These are phyloP conservation scores for Cerceris ruficornis DNA, from an alignment of 2,888 invertebrate genomes.

Conservation along the genomic window DNA sequence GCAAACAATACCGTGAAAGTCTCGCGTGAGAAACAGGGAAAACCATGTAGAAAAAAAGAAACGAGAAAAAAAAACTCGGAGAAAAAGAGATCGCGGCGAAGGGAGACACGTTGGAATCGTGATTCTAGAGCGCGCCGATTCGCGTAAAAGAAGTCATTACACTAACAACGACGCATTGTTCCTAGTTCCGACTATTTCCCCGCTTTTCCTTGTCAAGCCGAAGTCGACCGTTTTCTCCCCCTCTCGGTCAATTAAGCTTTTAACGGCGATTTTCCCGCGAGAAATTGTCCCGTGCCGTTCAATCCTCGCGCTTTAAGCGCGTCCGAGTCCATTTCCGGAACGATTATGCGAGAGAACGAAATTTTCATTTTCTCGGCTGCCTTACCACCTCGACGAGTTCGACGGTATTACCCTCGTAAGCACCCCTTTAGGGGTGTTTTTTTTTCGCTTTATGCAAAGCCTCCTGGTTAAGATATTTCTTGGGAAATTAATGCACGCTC, in stretches of 20 bases:
- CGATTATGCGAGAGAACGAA: slow-evolving; percentile 41
- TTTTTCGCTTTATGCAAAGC: no score
- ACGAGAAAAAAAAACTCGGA: not conserved
- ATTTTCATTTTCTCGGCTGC: slow-evolving; percentile 1
- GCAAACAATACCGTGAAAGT: no score
- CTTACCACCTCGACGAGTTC: not conserved
- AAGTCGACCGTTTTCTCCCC: not conserved
- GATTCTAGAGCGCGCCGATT: slow-evolving; percentile 15
- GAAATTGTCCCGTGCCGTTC: slow-evolving; percentile 40
- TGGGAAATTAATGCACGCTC: no score
- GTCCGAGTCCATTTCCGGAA: slow-evolving; percentile 49
- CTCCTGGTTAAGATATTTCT: no score
- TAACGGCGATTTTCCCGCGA: slow-evolving; percentile 54
- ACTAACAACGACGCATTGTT: slow-evolving; percentile 55
- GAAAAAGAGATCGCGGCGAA: not conserved
- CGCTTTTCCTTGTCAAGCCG: slow-evolving; percentile 3
- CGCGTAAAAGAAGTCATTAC: slow-evolving; percentile 46
- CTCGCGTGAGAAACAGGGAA: no score
- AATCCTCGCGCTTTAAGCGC: slow-evolving; percentile 32
- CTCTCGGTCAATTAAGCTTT: slow-evolving; percentile 65
- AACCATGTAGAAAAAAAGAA: not conserved
- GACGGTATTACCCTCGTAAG: no score
- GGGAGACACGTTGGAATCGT: not conserved
- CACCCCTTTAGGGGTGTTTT: no score
- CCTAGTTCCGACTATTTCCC: slow-evolving; percentile 19